Evolutionary conservation across 2,113 vertebrate genomes (phyloP).

Genomic region (Diphyllodes magnificus): DNA sequence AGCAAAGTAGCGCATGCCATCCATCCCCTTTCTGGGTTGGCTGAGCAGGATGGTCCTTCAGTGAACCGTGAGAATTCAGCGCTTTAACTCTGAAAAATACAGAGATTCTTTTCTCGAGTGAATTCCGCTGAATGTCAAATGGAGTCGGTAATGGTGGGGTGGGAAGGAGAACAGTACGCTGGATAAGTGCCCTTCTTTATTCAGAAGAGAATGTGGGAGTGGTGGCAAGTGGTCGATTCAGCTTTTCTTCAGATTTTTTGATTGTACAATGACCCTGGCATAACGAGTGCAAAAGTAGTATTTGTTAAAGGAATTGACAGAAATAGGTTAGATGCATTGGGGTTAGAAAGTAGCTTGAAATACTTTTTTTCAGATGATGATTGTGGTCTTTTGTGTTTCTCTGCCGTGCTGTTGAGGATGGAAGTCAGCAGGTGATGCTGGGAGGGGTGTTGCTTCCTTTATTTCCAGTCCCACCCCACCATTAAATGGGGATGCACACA

Average conservation of each 20-base stretch:
- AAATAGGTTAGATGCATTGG: background rate
- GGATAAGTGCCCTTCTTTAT: background rate
- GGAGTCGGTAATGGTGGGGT: background rate
- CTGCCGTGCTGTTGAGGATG: background rate
- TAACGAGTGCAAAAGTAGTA: background rate
- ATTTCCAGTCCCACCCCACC: background rate
- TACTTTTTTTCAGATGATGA: background rate
- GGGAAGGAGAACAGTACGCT: background rate
- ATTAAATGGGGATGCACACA: background rate
- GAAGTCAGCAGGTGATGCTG: background rate
- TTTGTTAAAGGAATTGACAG: background rate
- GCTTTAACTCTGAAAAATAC: background rate
- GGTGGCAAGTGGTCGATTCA: background rate
- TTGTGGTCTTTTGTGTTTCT: background rate
- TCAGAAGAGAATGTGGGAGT: slow-evolving; percentile 17
- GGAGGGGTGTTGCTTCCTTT: background rate
- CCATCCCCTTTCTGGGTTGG: background rate
- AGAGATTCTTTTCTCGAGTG: background rate
- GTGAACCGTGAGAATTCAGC: background rate
- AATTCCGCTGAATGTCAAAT: background rate
- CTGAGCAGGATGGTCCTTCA: background rate
- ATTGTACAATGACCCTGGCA: background rate
- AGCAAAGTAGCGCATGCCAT: background rate
- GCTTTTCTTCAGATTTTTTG: background rate
- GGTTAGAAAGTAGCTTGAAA: background rate